Base-by-base conservation (phyloP, 2,888 invertebrate genomes). In the Erebia palarica region DNA sequence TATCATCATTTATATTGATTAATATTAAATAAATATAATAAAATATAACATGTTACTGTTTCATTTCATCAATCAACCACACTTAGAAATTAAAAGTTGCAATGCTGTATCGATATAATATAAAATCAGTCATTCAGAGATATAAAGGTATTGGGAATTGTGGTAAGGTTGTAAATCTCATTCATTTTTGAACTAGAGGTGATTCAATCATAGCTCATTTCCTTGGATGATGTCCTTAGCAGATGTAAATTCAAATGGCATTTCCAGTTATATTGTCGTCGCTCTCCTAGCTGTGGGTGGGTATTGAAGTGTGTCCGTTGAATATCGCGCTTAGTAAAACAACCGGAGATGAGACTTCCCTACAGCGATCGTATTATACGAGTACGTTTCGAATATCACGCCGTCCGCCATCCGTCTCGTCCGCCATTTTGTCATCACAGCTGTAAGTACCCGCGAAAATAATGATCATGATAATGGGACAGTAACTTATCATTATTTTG, bases 271-370 rank as follows among this genome's bases (percentile, higher is more conserved):
- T 53, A 55, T 13, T 42, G 67, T 27, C 69, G 69, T 70, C 66
- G 72, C 58, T 70, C 67, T 71, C 70, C 69, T 65, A 67, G 73
- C 57, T 47, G 13, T 68, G 72, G 73, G 66, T 69, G 80, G 79
- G 80, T 80, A 81, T 81, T 85, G 84, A 78, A 84, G 84, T 83
- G 83, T 86, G 85, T 85, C 85, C 86, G 84, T 21, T 72, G 75
- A 70, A 75, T 68, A 68, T 65, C 79, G 63, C 58, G 60, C 59
- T 65, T 64, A 73, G 68, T 75, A 65, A 72, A 70, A 75, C 72
- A 73, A 72, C 74, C 70, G 75, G 75, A 75, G 74, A 75, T 75
- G 75, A 73, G 70, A 74, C 72, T 69, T 60, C 74, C 72, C 65
- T 71, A 60, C 58, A 72, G 73, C 67, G 57, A 67, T 69, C 68